Evolutionary conservation across 35 echinoderm and acorn worm species (phyloP), one percentile per base, ranked within the genome.

Genomic region (Antedon bifida): DNA sequence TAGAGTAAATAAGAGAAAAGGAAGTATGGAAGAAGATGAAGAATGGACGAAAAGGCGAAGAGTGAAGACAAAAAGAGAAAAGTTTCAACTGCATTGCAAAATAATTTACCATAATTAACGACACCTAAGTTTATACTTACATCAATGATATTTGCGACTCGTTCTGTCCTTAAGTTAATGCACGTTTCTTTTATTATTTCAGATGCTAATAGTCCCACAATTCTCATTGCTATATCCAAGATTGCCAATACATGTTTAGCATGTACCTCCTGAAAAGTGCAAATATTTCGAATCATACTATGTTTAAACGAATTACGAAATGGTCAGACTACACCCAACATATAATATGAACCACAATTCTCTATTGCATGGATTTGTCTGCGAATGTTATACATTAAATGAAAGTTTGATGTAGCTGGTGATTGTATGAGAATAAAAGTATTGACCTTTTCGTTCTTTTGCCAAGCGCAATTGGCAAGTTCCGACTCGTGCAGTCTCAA

Each of bases 391-490:
- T n/a, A n/a, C n/a, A n/a, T n/a, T n/a, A n/a, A n/a, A n/a, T n/a
- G n/a, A n/a, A n/a, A n/a, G n/a, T n/a, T n/a, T n/a, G n/a, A n/a
- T n/a, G n/a, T n/a, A n/a, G n/a, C n/a, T n/a, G n/a, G n/a, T n/a
- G n/a, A 44, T 44, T 44, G 39, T 44, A 44, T 44, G 39, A 44
- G 39, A 44, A 44, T 44, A 44, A 83, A 30, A 7, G 29, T 14
- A 4, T 34, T 45, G 77, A 89, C 87, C 82, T 77, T 74, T 45
- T 96, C 90, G n/a, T 75, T 64, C 51, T 85, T 91, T 7, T 84
- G 83, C 93, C 93, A 96, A 45, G 78, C 83, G 42, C 94, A 97
- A 34, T 87, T 85, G 26, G 92, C 84, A 19, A 97, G 81, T 79
- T 97, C 94, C 28, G 90, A 78, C 34, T 92, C 90, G 46, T 89